Percentiles rank a stretch among this genome's conserved stretches.
Conservation (phyloP, 2,113 vertebrate genomes). For the Mystacornis crossleyi region DNA sequence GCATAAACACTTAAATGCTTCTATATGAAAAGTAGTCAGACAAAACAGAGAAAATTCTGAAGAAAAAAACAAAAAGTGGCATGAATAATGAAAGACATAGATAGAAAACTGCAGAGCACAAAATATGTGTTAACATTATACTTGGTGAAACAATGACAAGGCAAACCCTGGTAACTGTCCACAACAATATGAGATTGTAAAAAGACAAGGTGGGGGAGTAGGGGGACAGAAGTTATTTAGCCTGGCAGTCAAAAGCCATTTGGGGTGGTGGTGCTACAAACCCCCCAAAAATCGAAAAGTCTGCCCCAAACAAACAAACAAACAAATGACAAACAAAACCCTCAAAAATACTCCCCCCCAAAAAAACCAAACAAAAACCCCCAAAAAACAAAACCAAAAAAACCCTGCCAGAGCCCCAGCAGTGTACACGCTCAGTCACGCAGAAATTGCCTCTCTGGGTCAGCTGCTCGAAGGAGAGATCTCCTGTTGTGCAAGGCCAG, state of each 20-base stretch:
- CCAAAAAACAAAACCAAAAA: no score
- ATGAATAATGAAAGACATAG: background rate
- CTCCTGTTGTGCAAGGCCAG: background rate
- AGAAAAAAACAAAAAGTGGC: background rate
- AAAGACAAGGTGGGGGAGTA: background rate
- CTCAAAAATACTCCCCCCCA: background rate
- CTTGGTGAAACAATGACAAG: background rate
- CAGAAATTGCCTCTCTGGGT: conserved; percentile 2
- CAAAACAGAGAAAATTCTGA: background rate
- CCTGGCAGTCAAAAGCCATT: background rate
- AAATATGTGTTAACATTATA: background rate
- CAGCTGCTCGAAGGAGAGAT: background rate
- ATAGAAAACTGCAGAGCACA: background rate
- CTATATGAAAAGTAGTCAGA: background rate
- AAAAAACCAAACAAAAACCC: background rate
- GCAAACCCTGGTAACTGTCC: background rate
- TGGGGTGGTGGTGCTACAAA: background rate
- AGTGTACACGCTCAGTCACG: background rate
- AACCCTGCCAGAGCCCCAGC: background rate
- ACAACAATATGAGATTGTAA: background rate
- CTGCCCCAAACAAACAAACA: background rate
- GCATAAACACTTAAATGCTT: no score
- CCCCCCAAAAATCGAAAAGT: background rate
- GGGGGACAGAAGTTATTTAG: background rate
- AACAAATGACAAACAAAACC: background rate